Evolutionary conservation across 1,140 invertebrate genomes (phyloP), one percentile per base, ranked within the genome.

Genomic region (Drosophila triauraria): DNA sequence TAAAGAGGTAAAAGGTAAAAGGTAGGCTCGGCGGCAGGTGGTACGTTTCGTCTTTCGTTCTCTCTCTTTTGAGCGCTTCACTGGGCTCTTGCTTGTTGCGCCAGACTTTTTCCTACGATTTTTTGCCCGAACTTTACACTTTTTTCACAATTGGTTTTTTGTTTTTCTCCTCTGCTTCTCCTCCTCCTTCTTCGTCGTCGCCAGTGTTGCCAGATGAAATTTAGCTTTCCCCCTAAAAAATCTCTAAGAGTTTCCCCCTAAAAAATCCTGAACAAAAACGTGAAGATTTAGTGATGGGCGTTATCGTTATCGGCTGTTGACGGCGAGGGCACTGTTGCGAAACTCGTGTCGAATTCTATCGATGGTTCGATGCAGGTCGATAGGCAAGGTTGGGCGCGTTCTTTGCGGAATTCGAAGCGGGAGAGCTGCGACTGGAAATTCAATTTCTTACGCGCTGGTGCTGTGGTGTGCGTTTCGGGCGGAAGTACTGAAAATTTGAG

Each of bases 121-220:
- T 48, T 59, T 56, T 62, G 68, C 35, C 62, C 67, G 72, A 87
- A 81, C 65, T 91, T 87, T 78, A 70, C 65, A 91, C 75, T 91
- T 91, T 91, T 87, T 87, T 77, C 76, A 75, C 80, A 77, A 70
- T 80, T 85, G 67, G 80, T 85, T 85, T 71, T 81, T 76, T 75
- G 53, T 76, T 59, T 76, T 69, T 62, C 76, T 80, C 50, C 61
- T 86, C 64, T 86, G 53, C 74, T 77, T 69, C 51, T 86, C 75
- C 64, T 53, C 51, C 69, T 74, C 51, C 62, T 82, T 64, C 46
- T 57, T 76, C 50, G 57, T 58, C 54, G 27, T 53, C 50, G 50
- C n/a, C n/a, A n/a, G n/a, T n/a, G n/a, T n/a, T n/a, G n/a, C n/a
- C n/a, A n/a, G n/a, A n/a, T n/a, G n/a, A n/a, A n/a, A n/a, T n/a